Evolutionary conservation across 2,888 invertebrate genomes (phyloP).

Genomic region (Carabus problematicus): DNA sequence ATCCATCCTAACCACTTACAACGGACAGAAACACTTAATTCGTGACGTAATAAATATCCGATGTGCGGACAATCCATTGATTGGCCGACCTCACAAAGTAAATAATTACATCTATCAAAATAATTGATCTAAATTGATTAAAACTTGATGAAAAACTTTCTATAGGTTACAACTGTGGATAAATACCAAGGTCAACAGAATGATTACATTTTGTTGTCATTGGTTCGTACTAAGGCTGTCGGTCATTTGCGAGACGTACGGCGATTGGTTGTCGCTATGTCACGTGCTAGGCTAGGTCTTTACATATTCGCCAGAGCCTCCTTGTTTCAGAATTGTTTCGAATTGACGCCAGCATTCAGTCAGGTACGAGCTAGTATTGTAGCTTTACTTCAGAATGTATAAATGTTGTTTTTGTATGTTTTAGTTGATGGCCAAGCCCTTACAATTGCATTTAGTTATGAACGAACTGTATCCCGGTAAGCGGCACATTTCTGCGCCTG

Average conservation of each 20-base stretch:
- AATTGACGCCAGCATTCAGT: conserved; percentile 94
- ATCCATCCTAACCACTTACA: conserved; percentile 97
- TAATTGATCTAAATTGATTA: conserved; percentile 15
- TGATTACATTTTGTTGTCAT: conserved; percentile 94
- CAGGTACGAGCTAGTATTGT: conserved; percentile 64
- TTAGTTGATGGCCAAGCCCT: conserved; percentile 82
- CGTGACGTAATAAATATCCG: conserved; percentile 93
- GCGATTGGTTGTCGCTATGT: conserved; percentile 97
- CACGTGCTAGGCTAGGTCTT: conserved; percentile 93
- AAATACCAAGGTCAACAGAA: conserved; percentile 99
- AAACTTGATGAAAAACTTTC: conserved; percentile 26
- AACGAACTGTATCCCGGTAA: conserved; percentile 81
- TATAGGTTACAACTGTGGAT: conserved; percentile 90
- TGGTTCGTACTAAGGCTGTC: conserved; percentile 96
- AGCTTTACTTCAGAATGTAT: background rate
- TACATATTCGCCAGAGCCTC: conserved; percentile 94
- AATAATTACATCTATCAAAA: conserved; percentile 17
- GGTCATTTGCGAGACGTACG: conserved; percentile 97
- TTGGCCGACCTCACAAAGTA: conserved; percentile 91
- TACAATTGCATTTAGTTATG: conserved; percentile 79
- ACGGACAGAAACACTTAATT: conserved; percentile 97
- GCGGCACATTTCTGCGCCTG: conserved; percentile 61
- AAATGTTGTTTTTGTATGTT: conserved; percentile 47
- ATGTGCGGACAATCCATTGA: conserved; percentile 93
- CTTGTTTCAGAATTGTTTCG: conserved; percentile 96